These are phyloP conservation scores for Bombus pyrosoma DNA, from an alignment of 1,140 invertebrate species.

Conservation along the genomic window DNA sequence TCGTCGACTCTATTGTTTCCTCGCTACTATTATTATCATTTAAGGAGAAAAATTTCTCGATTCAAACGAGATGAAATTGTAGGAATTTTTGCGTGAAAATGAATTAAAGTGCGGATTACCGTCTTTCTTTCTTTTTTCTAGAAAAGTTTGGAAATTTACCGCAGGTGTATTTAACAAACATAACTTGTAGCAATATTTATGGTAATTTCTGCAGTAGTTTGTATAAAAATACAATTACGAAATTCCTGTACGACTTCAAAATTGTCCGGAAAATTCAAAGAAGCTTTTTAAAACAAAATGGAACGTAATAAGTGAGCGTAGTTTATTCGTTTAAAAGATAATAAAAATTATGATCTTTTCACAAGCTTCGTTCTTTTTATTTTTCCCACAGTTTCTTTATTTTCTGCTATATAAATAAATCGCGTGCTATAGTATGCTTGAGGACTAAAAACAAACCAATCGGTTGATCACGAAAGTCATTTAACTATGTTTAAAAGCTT, in stretches of 20 bases:
- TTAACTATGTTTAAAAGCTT: neutral
- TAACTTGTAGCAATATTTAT: neutral
- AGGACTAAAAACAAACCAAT: neutral
- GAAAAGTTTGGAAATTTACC: neutral
- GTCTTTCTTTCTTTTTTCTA: neutral
- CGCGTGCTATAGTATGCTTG: too few relatives aligned
- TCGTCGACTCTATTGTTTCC: conserved; percentile 6
- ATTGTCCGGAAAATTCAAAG: too few relatives aligned
- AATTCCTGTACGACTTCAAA: too few relatives aligned
- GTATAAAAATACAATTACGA: too few relatives aligned
- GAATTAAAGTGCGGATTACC: neutral
- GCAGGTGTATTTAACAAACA: neutral
- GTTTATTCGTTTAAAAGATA: too few relatives aligned
- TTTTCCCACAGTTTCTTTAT: neutral
- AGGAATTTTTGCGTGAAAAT: neutral
- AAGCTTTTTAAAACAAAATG: too few relatives aligned
- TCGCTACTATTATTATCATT: neutral
- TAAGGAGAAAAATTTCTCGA: neutral
- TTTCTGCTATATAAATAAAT: neutral
- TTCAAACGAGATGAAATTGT: too few relatives aligned
- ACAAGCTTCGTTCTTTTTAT: too few relatives aligned
- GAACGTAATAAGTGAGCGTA: too few relatives aligned
- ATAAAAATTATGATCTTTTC: too few relatives aligned
- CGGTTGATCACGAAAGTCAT: rapidly evolving
- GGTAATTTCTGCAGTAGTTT: too few relatives aligned